Evolutionary conservation across 2,888 invertebrate genomes (phyloP).

Genomic region (Chaitophorus viminalis): DNA sequence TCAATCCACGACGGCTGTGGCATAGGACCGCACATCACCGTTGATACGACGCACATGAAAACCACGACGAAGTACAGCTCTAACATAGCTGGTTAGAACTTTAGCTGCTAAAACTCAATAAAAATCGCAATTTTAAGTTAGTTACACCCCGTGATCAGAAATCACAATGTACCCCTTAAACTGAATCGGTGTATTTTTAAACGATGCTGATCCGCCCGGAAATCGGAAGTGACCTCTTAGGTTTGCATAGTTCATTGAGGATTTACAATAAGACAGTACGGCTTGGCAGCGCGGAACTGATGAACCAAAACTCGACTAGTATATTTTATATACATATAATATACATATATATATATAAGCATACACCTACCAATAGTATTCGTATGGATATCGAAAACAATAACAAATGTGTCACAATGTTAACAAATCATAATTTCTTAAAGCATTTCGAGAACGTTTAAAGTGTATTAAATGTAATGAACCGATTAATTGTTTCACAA

Average conservation of each 20-base stretch:
- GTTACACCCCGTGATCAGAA: background rate
- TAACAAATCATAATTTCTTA: background rate
- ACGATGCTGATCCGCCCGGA: constrained; percentile 3
- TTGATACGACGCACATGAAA: background rate
- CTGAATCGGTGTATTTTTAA: constrained; percentile 25
- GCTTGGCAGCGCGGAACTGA: constrained; percentile 37
- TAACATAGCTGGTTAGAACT: background rate
- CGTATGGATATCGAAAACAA: background rate
- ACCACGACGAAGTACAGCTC: background rate
- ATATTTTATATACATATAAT: too few species aligned
- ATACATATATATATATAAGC: background rate
- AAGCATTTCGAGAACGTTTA: background rate
- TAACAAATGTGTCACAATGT: constrained; percentile 26
- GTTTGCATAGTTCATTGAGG: constrained; percentile 33
- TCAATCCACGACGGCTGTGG: background rate
- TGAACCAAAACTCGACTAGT: constrained; percentile 27
- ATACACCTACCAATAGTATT: background rate
- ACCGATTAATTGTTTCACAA: constrained; percentile 4
- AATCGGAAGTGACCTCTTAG: constrained; percentile 50
- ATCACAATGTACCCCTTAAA: background rate
- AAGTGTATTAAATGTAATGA: constrained; percentile 1
- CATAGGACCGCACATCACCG: constrained; percentile 15
- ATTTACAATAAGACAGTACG: background rate
- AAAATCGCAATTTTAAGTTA: background rate
- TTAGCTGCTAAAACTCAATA: background rate